Evolutionary conservation across 2,888 invertebrate species (phyloP).

Genomic region (Ecliptopera silaceata): DNA sequence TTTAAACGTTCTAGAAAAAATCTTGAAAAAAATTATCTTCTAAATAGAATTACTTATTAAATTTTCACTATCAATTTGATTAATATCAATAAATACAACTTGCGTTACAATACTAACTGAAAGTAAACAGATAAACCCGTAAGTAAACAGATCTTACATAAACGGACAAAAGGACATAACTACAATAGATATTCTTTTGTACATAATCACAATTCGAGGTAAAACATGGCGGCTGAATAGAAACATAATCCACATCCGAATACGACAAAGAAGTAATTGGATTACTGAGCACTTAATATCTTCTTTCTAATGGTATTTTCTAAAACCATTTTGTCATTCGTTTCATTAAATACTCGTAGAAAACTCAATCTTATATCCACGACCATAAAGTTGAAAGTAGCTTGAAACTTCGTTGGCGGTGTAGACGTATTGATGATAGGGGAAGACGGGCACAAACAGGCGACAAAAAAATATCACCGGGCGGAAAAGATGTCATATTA

Average conservation of each 20-base stretch:
- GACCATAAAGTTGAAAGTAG: background rate
- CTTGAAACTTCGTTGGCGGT: slow-evolving; percentile 13
- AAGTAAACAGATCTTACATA: slow-evolving; percentile 58
- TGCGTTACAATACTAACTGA: slow-evolving; percentile 11
- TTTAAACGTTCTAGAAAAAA: too few species aligned
- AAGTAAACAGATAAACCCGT: background rate
- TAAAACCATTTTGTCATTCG: slow-evolving; percentile 18
- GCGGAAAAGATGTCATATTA: slow-evolving; percentile 81
- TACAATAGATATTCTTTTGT: slow-evolving; percentile 68
- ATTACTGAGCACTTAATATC: slow-evolving; percentile 80
- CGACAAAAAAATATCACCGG: slow-evolving; percentile 83
- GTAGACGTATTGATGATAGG: slow-evolving; percentile 25
- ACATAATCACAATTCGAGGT: slow-evolving; percentile 68
- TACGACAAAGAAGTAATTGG: slow-evolving; percentile 80
- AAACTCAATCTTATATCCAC: slow-evolving; percentile 31
- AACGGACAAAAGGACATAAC: slow-evolving; percentile 65
- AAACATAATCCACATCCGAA: slow-evolving; percentile 81
- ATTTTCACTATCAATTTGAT: too few species aligned
- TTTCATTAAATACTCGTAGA: background rate
- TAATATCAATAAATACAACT: too few species aligned
- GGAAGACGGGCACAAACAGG: slow-evolving; percentile 55
- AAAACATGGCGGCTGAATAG: slow-evolving; percentile 73
- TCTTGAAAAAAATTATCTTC: too few species aligned
- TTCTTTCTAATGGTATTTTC: slow-evolving; percentile 66
- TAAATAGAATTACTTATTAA: too few species aligned